Conservation (phyloP, 1,140 invertebrate genomes). For the Calycopis cecrops region DNA sequence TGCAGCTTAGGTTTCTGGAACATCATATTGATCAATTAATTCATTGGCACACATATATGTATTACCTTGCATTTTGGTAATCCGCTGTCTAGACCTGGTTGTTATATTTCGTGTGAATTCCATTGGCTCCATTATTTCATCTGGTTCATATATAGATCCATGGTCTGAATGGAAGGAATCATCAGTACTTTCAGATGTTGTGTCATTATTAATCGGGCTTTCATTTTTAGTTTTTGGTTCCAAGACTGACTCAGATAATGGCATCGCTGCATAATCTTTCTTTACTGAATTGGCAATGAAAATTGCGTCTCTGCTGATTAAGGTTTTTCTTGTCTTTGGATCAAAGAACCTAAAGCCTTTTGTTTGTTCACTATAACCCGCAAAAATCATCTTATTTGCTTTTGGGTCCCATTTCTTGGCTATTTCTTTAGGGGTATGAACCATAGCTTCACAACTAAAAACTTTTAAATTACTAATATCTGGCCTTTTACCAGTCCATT, state of each 20-base stretch:
- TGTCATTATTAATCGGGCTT: neutral
- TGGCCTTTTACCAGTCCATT: no score
- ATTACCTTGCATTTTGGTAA: neutral
- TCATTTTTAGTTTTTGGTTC: neutral
- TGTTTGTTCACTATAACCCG: constrained; percentile 21
- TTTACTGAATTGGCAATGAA: constrained; percentile 15
- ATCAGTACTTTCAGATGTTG: constrained; percentile 11
- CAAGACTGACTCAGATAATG: no score
- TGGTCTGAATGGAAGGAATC: constrained; percentile 13
- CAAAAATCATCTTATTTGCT: constrained; percentile 22
- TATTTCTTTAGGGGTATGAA: no score
- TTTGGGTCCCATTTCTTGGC: neutral
- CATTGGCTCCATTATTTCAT: neutral
- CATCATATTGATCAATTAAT: constrained; percentile 3
- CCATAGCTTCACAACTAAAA: no score
- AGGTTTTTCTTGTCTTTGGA: constrained; percentile 11
- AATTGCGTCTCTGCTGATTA: constrained; percentile 23
- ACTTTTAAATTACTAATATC: no score
- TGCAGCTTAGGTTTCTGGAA: constrained; percentile 23
- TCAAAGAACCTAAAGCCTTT: constrained; percentile 25
- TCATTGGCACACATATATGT: constrained; percentile 7
- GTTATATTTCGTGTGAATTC: constrained; percentile 2
- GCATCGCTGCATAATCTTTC: constrained; percentile 9
- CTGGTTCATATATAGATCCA: constrained; percentile 13
- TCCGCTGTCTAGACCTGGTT: constrained; percentile 1